Base-by-base conservation (phyloP, 2,113 vertebrate genomes). In the Onychostoma macrolepis region DNA sequence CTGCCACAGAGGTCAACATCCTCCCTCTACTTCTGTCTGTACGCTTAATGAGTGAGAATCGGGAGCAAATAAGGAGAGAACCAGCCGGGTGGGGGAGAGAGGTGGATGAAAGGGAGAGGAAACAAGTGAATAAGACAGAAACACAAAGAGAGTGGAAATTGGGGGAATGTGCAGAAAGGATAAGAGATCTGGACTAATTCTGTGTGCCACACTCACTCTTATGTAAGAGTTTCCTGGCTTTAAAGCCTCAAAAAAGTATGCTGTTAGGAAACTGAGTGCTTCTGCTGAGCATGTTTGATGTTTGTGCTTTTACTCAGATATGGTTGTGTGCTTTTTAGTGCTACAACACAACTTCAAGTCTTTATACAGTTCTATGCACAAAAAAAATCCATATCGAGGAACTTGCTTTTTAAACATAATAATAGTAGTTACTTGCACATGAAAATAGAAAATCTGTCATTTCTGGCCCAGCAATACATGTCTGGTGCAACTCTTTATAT, bases 191-290 rank as follows among this genome's bases (percentile, higher is more conserved):
- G 65, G 88, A 90, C 89, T 90, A 85, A 89, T 92, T 93, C 90
- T 88, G 90, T 89, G 85, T 89, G 86, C 90, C 88, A 76, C 80
- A 91, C 84, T 33, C 71, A 41, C 83, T 91, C 90, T 94, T 94
- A 90, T 90, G 78, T 91, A 94, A 93, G 86, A 87, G 83, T 86
- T 89, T 89, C 85, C 88, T 90, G 74, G 75, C 92, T 93, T 93
- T 93, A 89, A 92, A 92, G 89, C 91, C 80, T 87, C 72, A 85
- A 91, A 91, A 92, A 92, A 90, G 86, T 33, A 43, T 80, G 65
- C 87, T 90, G 86, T 84, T 90, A 88, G 89, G 90, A 93, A 91
- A 87, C 83, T 24, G 83, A 88, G 90, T 90, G 87, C 87, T 72
- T 50, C 86, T 86, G 83, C 86, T 86, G 82, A 88, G 89, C 85